Percentiles rank a stretch among this genome's conserved stretches.
Evolutionary conservation across 2,888 invertebrate species (phyloP).

Genomic region (Hydriomena furcata): DNA sequence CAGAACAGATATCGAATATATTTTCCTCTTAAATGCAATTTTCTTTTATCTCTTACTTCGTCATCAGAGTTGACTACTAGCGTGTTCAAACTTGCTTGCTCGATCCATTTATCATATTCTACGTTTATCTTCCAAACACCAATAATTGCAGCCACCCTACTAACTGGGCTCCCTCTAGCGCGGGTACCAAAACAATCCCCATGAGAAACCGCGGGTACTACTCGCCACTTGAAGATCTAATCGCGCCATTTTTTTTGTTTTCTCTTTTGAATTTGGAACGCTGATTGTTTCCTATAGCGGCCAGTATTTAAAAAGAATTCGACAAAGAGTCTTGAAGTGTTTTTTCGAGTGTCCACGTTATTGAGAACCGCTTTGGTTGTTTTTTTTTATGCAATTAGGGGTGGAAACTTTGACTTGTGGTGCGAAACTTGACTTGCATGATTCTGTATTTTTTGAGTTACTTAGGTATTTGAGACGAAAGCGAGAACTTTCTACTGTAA

Average conservation of each 20-base stretch:
- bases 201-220: slow-evolving; percentile 75
- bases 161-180: slow-evolving; percentile 71
- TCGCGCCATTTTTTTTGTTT: slow-evolving; percentile 80
- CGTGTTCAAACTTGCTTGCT: too few relatives aligned
- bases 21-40: too few relatives aligned
- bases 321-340: slow-evolving; percentile 61
- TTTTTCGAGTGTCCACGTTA: slow-evolving; percentile 67
- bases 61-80: too few relatives aligned
- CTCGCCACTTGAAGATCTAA: slow-evolving; percentile 75
- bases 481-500: too few relatives aligned
- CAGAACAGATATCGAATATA: too few relatives aligned
- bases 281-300: slow-evolving; percentile 69
- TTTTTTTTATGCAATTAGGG: slow-evolving; percentile 57
- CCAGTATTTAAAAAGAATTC: slow-evolving; percentile 59
- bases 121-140: slow-evolving; percentile 7
- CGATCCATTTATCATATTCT: too few relatives aligned
- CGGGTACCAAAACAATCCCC: slow-evolving; percentile 78
- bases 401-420: slow-evolving; percentile 46
- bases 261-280: slow-evolving; percentile 55
- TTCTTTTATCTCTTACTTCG: too few relatives aligned
- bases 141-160: slow-evolving; percentile 41
- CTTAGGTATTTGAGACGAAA: too few relatives aligned
- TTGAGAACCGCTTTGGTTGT: slow-evolving; percentile 64
- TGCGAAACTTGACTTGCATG: slow-evolving; percentile 44
- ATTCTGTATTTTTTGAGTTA: too few relatives aligned